Conservation (phyloP, 2,113 vertebrate genomes). For the Gymnarchus niloticus region DNA sequence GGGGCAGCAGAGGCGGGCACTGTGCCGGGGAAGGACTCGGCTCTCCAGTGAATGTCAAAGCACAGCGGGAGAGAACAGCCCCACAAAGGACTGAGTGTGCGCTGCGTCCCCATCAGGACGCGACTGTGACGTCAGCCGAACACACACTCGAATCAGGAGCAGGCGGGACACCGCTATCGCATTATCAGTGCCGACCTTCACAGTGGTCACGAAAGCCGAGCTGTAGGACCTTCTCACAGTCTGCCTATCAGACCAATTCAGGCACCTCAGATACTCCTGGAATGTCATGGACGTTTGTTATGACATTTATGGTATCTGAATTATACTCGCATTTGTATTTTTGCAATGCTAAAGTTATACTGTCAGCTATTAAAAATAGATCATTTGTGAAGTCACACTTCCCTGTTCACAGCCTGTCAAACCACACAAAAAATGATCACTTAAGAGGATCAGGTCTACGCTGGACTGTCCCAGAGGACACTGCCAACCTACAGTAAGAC, state of each 20-base stretch:
- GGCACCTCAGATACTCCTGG: background rate
- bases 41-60: background rate
- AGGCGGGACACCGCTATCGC: background rate
- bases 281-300: background rate
- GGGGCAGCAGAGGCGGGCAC: background rate
- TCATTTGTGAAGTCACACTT: background rate
- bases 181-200: background rate
- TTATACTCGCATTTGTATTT: background rate
- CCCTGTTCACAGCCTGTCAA: background rate
- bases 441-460: slow-evolving; percentile 14
- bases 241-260: background rate
- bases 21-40: background rate
- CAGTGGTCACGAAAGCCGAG: background rate
- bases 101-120: background rate
- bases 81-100: background rate
- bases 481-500: background rate
- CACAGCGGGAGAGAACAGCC: background rate
- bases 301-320: background rate
- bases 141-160: background rate
- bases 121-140: no score
- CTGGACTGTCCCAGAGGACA: background rate
- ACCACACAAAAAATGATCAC: background rate
- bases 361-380: background rate
- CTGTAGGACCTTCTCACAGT: background rate
- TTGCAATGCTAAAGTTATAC: background rate